A percentile compares a stretch with the other conserved stretches of the same genome.
phyloP scores from a whole-genome alignment of 2,113 vertebrate genomes.

The Perca flavescens region DNA sequence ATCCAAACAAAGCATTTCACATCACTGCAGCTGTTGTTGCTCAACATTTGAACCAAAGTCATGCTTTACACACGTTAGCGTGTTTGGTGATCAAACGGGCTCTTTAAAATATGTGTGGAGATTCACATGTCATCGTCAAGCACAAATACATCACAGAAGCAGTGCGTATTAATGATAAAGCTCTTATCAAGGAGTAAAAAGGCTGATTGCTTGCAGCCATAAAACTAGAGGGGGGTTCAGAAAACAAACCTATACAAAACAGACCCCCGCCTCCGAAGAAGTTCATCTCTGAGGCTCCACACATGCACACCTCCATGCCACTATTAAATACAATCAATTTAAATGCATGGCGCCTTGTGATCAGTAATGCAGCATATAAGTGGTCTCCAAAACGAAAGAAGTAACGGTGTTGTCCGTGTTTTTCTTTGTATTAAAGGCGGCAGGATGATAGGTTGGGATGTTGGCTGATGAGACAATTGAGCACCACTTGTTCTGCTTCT shows the following conservation, averaged over 20 bases:
- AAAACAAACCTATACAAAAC: slow-evolving; percentile 29
- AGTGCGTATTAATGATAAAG: slow-evolving; percentile 62
- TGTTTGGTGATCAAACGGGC: slow-evolving; percentile 32
- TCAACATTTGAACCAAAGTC: slow-evolving; percentile 41
- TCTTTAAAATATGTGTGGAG: slow-evolving; percentile 24
- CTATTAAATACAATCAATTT: slow-evolving; percentile 70
- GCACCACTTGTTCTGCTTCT: slow-evolving; percentile 9
- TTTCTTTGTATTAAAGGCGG: slow-evolving; percentile 31
- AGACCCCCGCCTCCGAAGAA: neutral
- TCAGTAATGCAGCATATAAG: slow-evolving; percentile 68
- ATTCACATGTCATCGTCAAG: slow-evolving; percentile 32
- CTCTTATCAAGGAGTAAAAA: slow-evolving; percentile 66
- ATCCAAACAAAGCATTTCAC: slow-evolving; percentile 58
- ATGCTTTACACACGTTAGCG: slow-evolving; percentile 53
- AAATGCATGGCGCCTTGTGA: slow-evolving; percentile 60
- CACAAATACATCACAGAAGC: slow-evolving; percentile 67
- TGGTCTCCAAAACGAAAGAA: slow-evolving; percentile 16
- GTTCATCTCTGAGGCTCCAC: slow-evolving; percentile 19
- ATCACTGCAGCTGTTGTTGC: slow-evolving; percentile 53
- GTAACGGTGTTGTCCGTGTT: neutral
- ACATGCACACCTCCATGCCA: slow-evolving; percentile 73
- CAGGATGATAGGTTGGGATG: slow-evolving; percentile 11
- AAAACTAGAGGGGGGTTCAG: slow-evolving; percentile 29
- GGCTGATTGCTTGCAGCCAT: slow-evolving; percentile 58
- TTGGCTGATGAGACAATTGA: slow-evolving; percentile 21